Evolutionary conservation across 1,140 invertebrate genomes (phyloP).

Genomic region (Drosophila micromelanica): DNA sequence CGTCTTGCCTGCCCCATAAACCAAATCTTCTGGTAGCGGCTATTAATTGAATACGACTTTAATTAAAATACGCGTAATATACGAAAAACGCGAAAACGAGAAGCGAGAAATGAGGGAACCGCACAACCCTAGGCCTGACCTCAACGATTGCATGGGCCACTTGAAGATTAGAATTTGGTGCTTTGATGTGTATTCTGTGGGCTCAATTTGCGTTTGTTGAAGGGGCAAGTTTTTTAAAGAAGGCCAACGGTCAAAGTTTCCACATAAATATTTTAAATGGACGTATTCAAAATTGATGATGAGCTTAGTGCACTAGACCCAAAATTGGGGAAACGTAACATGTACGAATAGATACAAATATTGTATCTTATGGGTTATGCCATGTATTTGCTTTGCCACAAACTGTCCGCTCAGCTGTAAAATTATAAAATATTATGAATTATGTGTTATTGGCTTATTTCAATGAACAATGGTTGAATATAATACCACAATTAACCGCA

Average conservation of each 20-base stretch:
- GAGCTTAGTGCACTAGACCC: slow-evolving; percentile 6
- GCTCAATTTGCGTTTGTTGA: slow-evolving; percentile 16
- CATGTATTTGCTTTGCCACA: background rate
- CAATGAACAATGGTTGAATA: background rate
- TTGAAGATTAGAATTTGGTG: slow-evolving; percentile 48
- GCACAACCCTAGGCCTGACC: slow-evolving; percentile 13
- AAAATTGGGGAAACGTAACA: background rate
- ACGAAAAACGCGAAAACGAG: background rate
- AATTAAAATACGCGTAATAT: slow-evolving; percentile 55
- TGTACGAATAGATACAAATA: too few relatives aligned
- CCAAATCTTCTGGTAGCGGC: slow-evolving; percentile 39
- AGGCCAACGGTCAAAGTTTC: background rate
- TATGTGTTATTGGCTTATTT: slow-evolving; percentile 11
- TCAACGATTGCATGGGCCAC: slow-evolving; percentile 8
- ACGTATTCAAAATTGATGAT: slow-evolving; percentile 14
- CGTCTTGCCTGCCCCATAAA: slow-evolving; percentile 28
- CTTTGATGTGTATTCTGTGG: slow-evolving; percentile 59
- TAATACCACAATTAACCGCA: slow-evolving; percentile 24
- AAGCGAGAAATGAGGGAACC: background rate
- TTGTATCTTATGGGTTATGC: too few relatives aligned
- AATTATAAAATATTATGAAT: slow-evolving; percentile 66
- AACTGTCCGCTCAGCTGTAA: slow-evolving; percentile 66
- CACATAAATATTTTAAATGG: slow-evolving; percentile 2
- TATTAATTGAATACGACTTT: slow-evolving; percentile 69
- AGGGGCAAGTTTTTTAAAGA: slow-evolving; percentile 9